A percentile compares a stretch with the other conserved stretches of the same genome.
These are phyloP conservation scores for Magallana ariakensis DNA, from an alignment of 1,140 invertebrate species.

Conservation along the genomic window DNA sequence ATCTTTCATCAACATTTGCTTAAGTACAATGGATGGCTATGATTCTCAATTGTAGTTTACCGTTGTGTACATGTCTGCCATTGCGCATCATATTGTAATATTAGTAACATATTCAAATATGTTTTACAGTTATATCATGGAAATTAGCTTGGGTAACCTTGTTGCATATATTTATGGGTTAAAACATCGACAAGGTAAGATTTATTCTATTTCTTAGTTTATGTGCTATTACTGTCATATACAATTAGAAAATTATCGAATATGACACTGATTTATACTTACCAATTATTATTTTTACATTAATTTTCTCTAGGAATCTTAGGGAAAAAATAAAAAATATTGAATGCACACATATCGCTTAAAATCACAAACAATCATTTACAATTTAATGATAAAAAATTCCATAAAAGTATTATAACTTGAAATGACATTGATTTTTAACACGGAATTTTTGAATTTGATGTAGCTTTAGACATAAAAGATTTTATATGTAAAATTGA, in stretches of 20 bases:
- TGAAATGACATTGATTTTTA: too few species aligned
- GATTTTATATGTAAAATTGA: too few species aligned
- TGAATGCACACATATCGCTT: too few species aligned
- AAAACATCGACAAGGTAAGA: constrained; percentile 11
- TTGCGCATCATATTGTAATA: constrained; percentile 29
- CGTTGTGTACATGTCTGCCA: constrained; percentile 4
- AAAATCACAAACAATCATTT: too few species aligned
- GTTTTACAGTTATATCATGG: constrained; percentile 23
- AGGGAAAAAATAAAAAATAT: too few species aligned
- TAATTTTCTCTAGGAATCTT: not conserved
- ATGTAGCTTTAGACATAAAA: too few species aligned
- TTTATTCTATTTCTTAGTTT: not conserved
- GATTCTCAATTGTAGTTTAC: not conserved
- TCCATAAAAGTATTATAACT: too few species aligned
- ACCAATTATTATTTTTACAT: not conserved
- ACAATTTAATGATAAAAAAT: too few species aligned
- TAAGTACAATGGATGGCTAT: constrained; percentile 34
- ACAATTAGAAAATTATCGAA: not conserved
- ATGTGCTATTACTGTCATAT: not conserved
- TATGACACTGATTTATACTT: not conserved
- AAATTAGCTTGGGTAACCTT: constrained; percentile 5
- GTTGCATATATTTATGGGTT: constrained; percentile 32
- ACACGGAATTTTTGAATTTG: too few species aligned
- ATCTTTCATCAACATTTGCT: constrained; percentile 40
- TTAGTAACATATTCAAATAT: constrained; percentile 33